These are phyloP conservation scores for Liodrosophila aerea DNA, from an alignment of 2,888 invertebrate genomes.

Conservation along the genomic window DNA sequence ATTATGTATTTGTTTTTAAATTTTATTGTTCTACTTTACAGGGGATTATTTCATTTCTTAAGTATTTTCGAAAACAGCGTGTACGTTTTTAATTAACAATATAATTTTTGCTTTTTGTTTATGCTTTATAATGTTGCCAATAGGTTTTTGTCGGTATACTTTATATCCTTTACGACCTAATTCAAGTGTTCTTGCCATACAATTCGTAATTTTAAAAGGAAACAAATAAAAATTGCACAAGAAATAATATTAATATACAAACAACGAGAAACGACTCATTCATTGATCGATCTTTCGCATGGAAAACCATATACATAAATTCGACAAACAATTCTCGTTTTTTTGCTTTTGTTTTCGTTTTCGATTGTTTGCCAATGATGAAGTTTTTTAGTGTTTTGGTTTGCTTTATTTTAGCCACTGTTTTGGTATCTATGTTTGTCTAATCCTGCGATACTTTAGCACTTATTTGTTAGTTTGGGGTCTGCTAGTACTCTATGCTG, in stretches of 20 bases:
- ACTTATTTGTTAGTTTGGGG: constrained; percentile 49
- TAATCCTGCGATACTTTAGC: constrained; percentile 47
- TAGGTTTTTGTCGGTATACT: constrained; percentile 78
- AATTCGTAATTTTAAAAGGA: constrained; percentile 31
- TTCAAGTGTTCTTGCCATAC: constrained; percentile 52
- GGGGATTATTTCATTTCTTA: constrained; percentile 47
- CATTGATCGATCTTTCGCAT: constrained; percentile 15
- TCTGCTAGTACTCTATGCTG: constrained; percentile 33
- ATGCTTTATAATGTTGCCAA: constrained; percentile 53
- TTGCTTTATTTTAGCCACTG: constrained; percentile 38
- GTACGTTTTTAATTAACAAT: constrained; percentile 60
- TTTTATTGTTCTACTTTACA: constrained; percentile 64
- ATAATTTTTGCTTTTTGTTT: constrained; percentile 37
- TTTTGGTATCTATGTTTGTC: constrained; percentile 67
- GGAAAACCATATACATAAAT: background rate
- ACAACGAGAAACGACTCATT: constrained; percentile 18
- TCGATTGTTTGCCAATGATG: constrained; percentile 23
- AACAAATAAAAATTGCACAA: constrained; percentile 52
- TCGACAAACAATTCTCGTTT: too few species aligned
- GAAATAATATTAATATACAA: constrained; percentile 43
- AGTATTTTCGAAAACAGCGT: constrained; percentile 35
- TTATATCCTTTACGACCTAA: constrained; percentile 79
- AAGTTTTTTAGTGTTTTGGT: constrained; percentile 23
- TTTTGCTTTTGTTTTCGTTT: constrained; percentile 2
- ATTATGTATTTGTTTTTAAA: constrained; percentile 25